A percentile compares a stretch with the other conserved stretches of the same genome.
Conservation (phyloP, 2,797 vertebrate genomes). For the Prionace glauca region DNA sequence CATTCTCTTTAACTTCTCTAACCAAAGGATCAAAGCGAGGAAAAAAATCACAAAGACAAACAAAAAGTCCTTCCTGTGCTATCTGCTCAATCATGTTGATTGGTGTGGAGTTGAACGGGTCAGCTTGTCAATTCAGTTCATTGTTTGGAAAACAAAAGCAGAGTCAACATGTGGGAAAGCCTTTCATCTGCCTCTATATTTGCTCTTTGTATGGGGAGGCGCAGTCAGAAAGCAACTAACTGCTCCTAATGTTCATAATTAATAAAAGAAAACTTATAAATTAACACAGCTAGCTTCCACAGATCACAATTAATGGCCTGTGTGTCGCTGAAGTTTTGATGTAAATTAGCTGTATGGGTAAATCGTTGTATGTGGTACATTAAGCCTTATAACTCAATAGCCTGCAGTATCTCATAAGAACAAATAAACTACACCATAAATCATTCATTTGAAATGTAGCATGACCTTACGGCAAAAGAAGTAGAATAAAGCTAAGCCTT, state of each 20-base stretch:
- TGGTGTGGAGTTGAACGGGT: neutral
- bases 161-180: neutral
- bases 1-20: neutral
- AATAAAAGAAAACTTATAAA: slow-evolving; percentile 31
- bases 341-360: neutral
- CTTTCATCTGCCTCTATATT: neutral
- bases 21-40: neutral
- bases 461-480: slow-evolving; percentile 4
- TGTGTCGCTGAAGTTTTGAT: neutral
- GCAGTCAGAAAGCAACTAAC: neutral
- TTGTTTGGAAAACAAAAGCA: neutral
- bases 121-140: neutral
- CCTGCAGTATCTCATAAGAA: neutral
- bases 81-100: neutral
- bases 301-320: slow-evolving; percentile 25
- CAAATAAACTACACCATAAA: neutral
- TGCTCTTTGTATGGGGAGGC: neutral
- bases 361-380: neutral
- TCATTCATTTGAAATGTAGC: neutral
- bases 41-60: neutral
- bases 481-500: neutral
- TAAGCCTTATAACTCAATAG: neutral
- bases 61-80: neutral
- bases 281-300: neutral
- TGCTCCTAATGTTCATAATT: neutral